Evolutionary conservation across 1,140 invertebrate species (phyloP).

Genomic region (Dendroctonus valens): DNA sequence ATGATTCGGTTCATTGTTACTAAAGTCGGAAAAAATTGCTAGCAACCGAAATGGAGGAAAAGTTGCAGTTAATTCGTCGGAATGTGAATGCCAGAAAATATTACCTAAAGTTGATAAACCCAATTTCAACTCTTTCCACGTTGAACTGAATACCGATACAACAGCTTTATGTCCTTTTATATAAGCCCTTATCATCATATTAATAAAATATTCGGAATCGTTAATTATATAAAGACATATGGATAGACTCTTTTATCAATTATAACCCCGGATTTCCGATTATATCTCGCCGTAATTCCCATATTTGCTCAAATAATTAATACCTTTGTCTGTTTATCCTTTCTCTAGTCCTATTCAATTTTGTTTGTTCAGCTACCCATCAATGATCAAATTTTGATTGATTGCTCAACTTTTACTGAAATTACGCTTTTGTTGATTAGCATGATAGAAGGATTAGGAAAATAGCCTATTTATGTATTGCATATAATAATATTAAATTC

Average conservation of each 20-base stretch:
- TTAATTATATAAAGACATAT: slow-evolving; percentile 28
- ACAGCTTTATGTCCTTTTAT: slow-evolving; percentile 14
- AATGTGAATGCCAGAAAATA: no score
- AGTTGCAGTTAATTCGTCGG: no score
- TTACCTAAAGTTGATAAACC: no score
- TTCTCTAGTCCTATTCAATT: slow-evolving; percentile 3
- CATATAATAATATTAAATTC: no score
- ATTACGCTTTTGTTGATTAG: slow-evolving; percentile 12
- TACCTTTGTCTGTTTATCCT: slow-evolving; percentile 5
- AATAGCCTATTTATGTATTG: background rate
- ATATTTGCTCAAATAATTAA: slow-evolving; percentile 25
- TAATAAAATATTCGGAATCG: slow-evolving; percentile 11
- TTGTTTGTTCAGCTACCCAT: slow-evolving; percentile 9
- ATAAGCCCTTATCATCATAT: slow-evolving; percentile 17
- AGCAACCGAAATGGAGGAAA: no score
- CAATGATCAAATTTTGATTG: slow-evolving; percentile 17
- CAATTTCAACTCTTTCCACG: background rate
- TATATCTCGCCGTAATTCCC: slow-evolving; percentile 9
- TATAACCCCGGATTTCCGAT: background rate
- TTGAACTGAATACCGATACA: slow-evolving; percentile 2
- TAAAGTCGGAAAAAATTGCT: background rate
- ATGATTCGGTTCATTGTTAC: slow-evolving; percentile 15
- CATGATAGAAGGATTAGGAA: background rate
- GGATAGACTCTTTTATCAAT: slow-evolving; percentile 13
- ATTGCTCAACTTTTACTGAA: background rate